A percentile compares a stretch with the other conserved stretches of the same genome.
Evolutionary conservation across 2,888 invertebrate genomes (phyloP).

Genomic region (Eudasyphora cyanicolor): DNA sequence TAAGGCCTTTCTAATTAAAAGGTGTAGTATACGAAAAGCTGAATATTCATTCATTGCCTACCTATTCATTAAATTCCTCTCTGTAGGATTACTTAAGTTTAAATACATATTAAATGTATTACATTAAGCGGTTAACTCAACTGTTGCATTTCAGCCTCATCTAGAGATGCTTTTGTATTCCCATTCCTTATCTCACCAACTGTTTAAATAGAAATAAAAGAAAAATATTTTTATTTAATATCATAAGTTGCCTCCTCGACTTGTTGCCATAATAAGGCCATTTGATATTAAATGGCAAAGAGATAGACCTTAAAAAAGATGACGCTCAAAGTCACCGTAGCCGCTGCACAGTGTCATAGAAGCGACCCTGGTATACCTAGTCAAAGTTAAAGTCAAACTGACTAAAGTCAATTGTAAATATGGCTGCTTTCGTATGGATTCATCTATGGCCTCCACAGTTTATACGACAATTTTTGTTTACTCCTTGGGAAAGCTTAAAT

Average conservation of each 20-base stretch:
- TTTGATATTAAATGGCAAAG: slow-evolving; percentile 20
- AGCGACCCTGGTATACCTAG: neutral
- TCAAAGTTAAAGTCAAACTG: neutral
- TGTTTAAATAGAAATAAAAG: neutral
- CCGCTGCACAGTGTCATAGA: neutral
- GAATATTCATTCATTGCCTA: no score
- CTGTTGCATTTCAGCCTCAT: neutral
- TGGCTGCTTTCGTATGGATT: no score
- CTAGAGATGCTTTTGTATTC: neutral
- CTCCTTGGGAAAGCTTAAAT: no score
- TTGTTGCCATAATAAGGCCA: neutral
- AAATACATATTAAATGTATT: no score
- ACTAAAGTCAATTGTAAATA: no score
- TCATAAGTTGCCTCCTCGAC: neutral
- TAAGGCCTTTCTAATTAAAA: no score
- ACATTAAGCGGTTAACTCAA: neutral
- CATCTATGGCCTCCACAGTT: no score
- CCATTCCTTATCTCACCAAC: neutral
- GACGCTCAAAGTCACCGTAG: neutral
- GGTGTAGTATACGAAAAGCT: no score
- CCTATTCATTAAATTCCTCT: no score
- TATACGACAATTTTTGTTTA: no score
- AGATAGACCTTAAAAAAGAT: neutral
- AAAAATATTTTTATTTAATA: slow-evolving; percentile 3
- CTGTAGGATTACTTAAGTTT: neutral